Evolutionary conservation across 2,888 invertebrate genomes (phyloP), one percentile per base, ranked within the genome.

Genomic region (Rotaria socialis): DNA sequence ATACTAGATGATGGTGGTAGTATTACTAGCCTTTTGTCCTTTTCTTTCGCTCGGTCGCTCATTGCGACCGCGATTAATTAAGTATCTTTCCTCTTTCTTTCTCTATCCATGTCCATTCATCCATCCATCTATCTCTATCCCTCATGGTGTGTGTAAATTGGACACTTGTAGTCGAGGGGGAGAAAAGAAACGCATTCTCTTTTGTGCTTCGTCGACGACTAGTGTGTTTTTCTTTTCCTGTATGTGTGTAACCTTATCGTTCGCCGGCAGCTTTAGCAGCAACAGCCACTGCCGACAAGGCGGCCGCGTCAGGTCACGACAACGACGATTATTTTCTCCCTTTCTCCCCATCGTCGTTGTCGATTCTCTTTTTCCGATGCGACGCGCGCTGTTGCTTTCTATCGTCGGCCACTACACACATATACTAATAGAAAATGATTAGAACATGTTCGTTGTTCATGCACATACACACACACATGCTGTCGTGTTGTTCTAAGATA

Each of bases 341-440:
- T n/a, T 60, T 60, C 58, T 10, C 58, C 14, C 35, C 67, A 67
- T 67, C 67, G 67, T 67, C 67, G 67, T 60, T 27, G 67, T 67
- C 67, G 67, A 67, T 67, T 67, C 67, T 67, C 67, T 67, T 67
- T 67, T 67, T 67, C 67, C 67, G 67, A 67, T 67, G 67, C 35
- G 67, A 67, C 67, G 67, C 67, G 35, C 67, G 19, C 27, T 67
- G 67, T 35, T 67, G 27, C 67, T 67, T 67, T 67, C 35, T 67
- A 67, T 67, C 67, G 67, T 41, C 67, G 67, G 19, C 67, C 67
- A 67, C 3, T 35, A 19, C 14, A 67, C 35, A 67, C 67, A 67
- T 41, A 80, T 19, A 80, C n/a, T 80, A 80, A 47, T 80, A 80
- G 80, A 80, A 80, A 80, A 80, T 80, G 80, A 80, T 80, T 80